Conservation (phyloP, 2,797 vertebrate species). For the Ibycter americanus region DNA sequence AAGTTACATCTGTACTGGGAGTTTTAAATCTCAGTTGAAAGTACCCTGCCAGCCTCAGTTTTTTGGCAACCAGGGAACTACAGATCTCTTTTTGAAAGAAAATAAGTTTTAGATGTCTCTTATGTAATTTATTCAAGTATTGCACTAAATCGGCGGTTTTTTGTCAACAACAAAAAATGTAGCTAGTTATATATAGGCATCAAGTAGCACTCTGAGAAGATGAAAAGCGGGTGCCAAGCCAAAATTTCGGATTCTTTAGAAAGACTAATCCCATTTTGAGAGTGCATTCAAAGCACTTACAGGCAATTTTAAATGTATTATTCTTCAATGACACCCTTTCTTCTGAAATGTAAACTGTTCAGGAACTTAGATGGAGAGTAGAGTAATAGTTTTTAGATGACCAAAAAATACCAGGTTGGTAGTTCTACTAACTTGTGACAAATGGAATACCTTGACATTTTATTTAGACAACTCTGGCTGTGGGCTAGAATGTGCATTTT, state of each 20-base stretch:
- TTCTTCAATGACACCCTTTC: not conserved
- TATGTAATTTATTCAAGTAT: not conserved
- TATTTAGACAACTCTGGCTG: not conserved
- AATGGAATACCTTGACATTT: not conserved
- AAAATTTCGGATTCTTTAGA: not conserved
- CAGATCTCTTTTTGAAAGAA: slow-evolving; percentile 22
- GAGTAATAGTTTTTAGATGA: not conserved
- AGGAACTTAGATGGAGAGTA: not conserved
- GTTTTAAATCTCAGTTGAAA: slow-evolving; percentile 40
- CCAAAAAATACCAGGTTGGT: not conserved
- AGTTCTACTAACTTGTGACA: not conserved
- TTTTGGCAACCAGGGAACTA: not conserved
- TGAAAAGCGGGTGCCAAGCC: not conserved
- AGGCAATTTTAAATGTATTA: not conserved
- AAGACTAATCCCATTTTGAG: not conserved
- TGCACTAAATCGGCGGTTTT: not conserved
- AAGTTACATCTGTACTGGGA: slow-evolving; percentile 40
- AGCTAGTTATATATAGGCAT: not conserved
- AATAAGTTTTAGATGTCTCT: slow-evolving; percentile 19
- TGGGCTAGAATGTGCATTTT: not conserved
- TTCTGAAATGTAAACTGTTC: not conserved
- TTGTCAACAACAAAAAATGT: not conserved
- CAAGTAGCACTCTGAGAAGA: not conserved
- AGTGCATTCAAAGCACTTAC: not conserved
- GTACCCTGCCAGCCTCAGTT: not conserved